Evolutionary conservation across 2,797 vertebrate genomes (phyloP), one percentile per base, ranked within the genome.

Genomic region (Limnodromus scolopaceus): DNA sequence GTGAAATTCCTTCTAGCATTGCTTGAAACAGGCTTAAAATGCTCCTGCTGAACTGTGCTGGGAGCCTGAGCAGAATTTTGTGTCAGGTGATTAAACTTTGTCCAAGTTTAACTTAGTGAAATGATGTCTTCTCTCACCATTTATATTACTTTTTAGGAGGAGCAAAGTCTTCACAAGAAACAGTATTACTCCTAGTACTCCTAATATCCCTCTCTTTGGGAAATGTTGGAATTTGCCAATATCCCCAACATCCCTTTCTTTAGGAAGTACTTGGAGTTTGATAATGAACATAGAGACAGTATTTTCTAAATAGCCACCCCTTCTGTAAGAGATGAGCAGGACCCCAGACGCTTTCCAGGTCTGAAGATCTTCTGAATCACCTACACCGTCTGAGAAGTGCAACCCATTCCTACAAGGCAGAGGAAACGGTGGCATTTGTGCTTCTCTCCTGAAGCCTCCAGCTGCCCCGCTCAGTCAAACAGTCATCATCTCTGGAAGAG

Each of bases 1-100:
- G 30, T 71, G 38, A 65, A 75, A 84, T 93, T 87, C 88, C 51
- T 90, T 92, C n/a, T 96, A 69, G 11, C 32, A n/a, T 61, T 82
- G 32, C 83, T 89, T 93, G 69, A 87, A 91, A 76, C 38, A 51
- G 14, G 8, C 12, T 84, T 94, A 76, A 85, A 83, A 78, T 83
- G 69, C 41, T 81, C 24, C 34, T 84, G 24, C 43, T 82, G 43
- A 93, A 79, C 77, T 70, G 41, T 75, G n/a, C 23, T 83, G 65
- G 48, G 58, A 92, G 10, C 81, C 23, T 1, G 2, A 78, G 74
- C 45, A 80, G 48, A 64, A 71, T 84, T 96, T 87, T 4, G 1
- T 55, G 23, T 87, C 75, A 72, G 41, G 15, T 83, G 28, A n/a
- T 70, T 83, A 80, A 84, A 71, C 16, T 85, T 49, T 45, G 3